These are phyloP conservation scores for Penaeus indicus DNA, from an alignment of 1,140 invertebrate species.

Conservation along the genomic window DNA sequence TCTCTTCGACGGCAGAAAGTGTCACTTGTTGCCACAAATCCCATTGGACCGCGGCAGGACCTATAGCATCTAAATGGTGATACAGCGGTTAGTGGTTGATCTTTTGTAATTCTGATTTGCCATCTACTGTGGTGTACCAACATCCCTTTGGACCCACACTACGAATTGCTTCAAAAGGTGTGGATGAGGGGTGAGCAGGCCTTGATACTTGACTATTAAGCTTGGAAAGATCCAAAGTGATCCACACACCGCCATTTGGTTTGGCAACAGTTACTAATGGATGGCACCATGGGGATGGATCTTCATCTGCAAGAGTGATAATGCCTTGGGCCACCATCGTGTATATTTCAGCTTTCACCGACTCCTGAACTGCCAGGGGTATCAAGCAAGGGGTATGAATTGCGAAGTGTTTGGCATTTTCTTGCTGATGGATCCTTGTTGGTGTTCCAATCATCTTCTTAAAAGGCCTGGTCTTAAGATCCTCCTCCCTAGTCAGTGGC, in stretches of 20 bases:
- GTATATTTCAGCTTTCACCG: slow-evolving; percentile 4
- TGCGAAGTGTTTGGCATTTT: slow-evolving; percentile 38
- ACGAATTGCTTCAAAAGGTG: slow-evolving; percentile 24
- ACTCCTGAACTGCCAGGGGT: slow-evolving; percentile 18
- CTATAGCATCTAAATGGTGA: too few relatives aligned
- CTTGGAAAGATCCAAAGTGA: slow-evolving; percentile 44
- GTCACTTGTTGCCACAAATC: too few relatives aligned
- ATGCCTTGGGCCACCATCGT: slow-evolving; percentile 44
- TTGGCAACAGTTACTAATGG: slow-evolving; percentile 46
- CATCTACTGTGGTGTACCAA: slow-evolving; percentile 37
- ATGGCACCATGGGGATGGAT: slow-evolving; percentile 46
- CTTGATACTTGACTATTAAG: slow-evolving; percentile 36
- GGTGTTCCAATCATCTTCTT: slow-evolving; percentile 18
- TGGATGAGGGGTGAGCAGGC: slow-evolving; percentile 37
- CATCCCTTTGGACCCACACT: slow-evolving; percentile 38
- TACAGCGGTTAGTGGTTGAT: too few relatives aligned
- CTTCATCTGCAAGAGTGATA: slow-evolving; percentile 39
- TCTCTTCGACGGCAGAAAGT: too few relatives aligned
- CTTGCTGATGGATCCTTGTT: slow-evolving; percentile 30
- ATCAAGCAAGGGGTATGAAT: slow-evolving; percentile 29
- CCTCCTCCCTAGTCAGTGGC: too few relatives aligned
- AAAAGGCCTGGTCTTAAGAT: background rate
- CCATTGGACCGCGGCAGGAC: too few relatives aligned
- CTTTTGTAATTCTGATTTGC: too few relatives aligned
- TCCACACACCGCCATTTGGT: slow-evolving; percentile 28